These are phyloP conservation scores for Brienomyrus longianalis DNA, from an alignment of 2,113 vertebrate species.

Conservation along the genomic window DNA sequence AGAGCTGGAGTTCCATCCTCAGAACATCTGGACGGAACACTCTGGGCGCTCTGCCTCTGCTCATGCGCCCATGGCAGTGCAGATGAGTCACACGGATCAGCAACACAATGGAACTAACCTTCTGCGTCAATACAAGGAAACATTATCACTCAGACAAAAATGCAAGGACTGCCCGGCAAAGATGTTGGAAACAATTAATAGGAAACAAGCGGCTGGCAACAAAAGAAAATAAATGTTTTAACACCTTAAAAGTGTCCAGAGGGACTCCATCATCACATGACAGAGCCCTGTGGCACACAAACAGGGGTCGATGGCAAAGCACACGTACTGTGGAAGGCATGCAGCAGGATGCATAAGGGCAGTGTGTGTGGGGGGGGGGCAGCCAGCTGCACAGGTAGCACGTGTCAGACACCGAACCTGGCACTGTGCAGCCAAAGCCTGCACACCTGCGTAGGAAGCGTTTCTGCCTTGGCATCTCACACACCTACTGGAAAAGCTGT, in stretches of 20 bases:
- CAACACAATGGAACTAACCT: conserved; percentile 1
- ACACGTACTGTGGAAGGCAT: neutral
- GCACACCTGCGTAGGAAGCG: neutral
- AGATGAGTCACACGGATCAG: conserved; percentile 27
- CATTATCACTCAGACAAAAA: conserved; percentile 27
- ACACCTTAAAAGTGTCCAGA: neutral
- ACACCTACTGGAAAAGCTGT: neutral
- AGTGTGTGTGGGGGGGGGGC: neutral
- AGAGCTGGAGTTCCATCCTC: neutral
- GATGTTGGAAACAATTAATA: conserved; percentile 30
- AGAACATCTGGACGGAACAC: conserved; percentile 4
- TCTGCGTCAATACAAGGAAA: conserved; percentile 31
- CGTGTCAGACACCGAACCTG: neutral
- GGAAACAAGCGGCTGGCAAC: conserved; percentile 32
- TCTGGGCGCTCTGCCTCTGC: neutral
- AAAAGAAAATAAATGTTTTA: conserved; percentile 2
- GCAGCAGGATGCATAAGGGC: neutral
- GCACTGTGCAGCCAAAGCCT: neutral
- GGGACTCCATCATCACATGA: neutral
- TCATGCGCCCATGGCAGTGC: neutral
- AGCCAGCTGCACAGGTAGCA: neutral
- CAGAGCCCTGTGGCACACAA: too few relatives aligned
- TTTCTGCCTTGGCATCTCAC: neutral
- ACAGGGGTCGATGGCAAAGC: neutral
- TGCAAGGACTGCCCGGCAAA: conserved; percentile 16